Base-by-base conservation (phyloP, 2,113 vertebrate genomes). In the Bos indicus region DNA sequence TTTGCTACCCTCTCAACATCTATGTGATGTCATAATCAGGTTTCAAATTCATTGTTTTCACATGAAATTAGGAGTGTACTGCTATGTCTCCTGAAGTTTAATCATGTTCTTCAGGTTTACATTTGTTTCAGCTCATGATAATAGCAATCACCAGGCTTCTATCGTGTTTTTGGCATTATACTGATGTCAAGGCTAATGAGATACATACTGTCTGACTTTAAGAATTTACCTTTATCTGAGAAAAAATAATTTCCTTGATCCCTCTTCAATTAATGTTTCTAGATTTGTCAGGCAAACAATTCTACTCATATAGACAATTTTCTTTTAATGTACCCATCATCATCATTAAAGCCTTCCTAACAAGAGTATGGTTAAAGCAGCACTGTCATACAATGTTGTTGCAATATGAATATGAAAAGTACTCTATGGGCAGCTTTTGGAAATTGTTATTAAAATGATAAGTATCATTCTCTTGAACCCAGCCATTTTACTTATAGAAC, bases 1-100 rank as follows among this genome's bases (percentile, higher is more conserved):
- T 91, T 85, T 33, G 12, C 59, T 86, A 48, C 71, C 43, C 43
- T 62, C 5, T 86, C 54, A 89, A 82, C 6, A 78, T 52, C 36
- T 21, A 57, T 5, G 1, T 59, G 52, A 77, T 94, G 51, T 57
- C 82, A 89, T 52, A 71, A 83, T 93, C 3, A 87, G 13, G 9
- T 89, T 93, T 93, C 40, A 88, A 88, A 81, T 54, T 52, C 13
- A 71, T 9, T 93, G 54, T n/a, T 89, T 88, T 64, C 33, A 83
- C 26, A 33, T 36, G 7, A 46, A 93, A 88, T 95, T 82, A n/a
- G 13, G 25, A 88, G 16, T n/a, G 5, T 28, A 81, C 10, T 28
- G 5, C 82, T 82, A 5, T 36, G 40, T 88, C 11, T 30, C 33
- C 43, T 67, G 12, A 95, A 82, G 26, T 46, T 78, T 40, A 95